A percentile compares a stretch with the other conserved stretches of the same genome.
Evolutionary conservation across 2,888 invertebrate species (phyloP).

Genomic region (Lutraria lutraria): DNA sequence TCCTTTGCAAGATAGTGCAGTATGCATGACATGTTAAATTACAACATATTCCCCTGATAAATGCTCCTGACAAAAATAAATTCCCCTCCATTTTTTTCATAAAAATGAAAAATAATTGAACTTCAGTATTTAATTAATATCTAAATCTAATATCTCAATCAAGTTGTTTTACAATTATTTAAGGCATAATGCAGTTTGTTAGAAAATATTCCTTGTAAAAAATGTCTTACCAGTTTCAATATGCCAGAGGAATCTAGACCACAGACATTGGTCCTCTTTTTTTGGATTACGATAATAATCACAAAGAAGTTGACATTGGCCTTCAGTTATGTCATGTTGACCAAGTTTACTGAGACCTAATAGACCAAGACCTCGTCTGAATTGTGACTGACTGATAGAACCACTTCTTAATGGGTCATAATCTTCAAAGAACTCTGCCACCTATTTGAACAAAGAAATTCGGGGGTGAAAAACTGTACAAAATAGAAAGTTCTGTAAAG

Average conservation of each 20-base stretch:
- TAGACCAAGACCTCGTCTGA: conserved; percentile 83
- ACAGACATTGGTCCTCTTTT: conserved; percentile 82
- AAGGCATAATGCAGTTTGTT: too few relatives aligned
- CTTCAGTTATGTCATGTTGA: conserved; percentile 84
- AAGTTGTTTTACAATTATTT: too few relatives aligned
- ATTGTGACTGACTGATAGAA: conserved; percentile 85
- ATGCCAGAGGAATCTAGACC: conserved; percentile 85
- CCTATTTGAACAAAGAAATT: conserved; percentile 68
- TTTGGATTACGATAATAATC: conserved; percentile 82
- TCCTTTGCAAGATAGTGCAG: too few relatives aligned
- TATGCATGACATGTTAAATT: too few relatives aligned
- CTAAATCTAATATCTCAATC: too few relatives aligned
- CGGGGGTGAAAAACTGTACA: background rate
- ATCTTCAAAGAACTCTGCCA: conserved; percentile 85
- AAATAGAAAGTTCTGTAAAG: too few relatives aligned
- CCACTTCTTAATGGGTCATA: conserved; percentile 86
- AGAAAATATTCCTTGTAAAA: background rate
- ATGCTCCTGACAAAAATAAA: too few relatives aligned
- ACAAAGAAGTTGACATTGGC: conserved; percentile 83
- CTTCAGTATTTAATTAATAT: too few relatives aligned
- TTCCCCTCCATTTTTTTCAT: too few relatives aligned
- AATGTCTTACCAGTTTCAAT: conserved; percentile 84
- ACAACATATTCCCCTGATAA: too few relatives aligned
- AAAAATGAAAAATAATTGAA: too few relatives aligned
- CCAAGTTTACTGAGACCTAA: conserved; percentile 86